Evolutionary conservation across 2,888 invertebrate species (phyloP).

Genomic region (Epinotia ramella): DNA sequence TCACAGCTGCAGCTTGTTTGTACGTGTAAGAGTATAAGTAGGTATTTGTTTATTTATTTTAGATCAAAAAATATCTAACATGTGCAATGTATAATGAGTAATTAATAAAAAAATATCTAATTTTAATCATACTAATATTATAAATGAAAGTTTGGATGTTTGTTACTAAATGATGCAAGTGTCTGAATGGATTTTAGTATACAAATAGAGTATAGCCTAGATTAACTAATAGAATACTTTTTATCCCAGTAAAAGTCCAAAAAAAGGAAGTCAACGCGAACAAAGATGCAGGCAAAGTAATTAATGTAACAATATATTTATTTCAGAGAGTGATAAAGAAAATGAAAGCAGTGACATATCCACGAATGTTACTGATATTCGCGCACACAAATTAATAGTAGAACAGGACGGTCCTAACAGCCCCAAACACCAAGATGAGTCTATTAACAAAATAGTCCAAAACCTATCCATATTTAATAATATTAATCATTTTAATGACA

Average conservation of each 20-base stretch:
- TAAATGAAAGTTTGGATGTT: too few species aligned
- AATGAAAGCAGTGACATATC: conserved; percentile 55
- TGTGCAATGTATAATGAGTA: too few species aligned
- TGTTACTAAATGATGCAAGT: too few species aligned
- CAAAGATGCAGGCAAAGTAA: not conserved
- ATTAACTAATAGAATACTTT: too few species aligned
- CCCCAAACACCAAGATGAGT: conserved; percentile 62
- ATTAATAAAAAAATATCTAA: too few species aligned
- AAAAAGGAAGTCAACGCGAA: too few species aligned
- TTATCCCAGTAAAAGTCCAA: too few species aligned
- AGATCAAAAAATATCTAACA: too few species aligned
- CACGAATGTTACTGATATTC: conserved; percentile 65
- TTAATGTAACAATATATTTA: conserved; percentile 10
- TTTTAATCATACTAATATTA: too few species aligned
- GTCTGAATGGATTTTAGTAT: too few species aligned
- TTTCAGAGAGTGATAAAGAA: conserved; percentile 76
- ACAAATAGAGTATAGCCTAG: too few species aligned
- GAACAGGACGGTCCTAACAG: conserved; percentile 60
- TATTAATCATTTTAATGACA: conserved; percentile 51
- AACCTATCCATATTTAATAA: conserved; percentile 64
- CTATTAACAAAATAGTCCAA: conserved; percentile 69
- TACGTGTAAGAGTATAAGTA: not conserved
- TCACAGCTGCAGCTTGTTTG: not conserved
- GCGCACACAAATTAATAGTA: conserved; percentile 65
- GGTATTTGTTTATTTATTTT: too few species aligned